Base-by-base conservation (phyloP, 2,113 vertebrate genomes). In the Labrus mixtus region DNA sequence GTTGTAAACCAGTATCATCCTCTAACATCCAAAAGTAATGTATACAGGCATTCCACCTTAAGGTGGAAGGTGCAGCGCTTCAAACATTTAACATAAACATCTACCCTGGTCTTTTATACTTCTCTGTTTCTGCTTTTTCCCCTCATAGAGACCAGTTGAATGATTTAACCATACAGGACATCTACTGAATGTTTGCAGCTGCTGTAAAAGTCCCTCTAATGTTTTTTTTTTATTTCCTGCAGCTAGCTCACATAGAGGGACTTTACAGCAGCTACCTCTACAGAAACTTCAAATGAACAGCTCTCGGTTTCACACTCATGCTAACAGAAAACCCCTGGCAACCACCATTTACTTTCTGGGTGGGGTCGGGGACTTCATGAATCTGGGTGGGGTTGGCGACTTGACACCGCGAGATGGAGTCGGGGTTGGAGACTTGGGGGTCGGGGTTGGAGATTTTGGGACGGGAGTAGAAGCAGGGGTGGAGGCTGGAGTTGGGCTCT, bases 321-420 rank as follows among this genome's bases (percentile, higher is more conserved):
- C 82, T 61, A 29, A 41, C 36, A 22, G 70, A 29, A 8, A 72
- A 25, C 60, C 67, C 61, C 69, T 41, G 29, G 29, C 41, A 19
- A 3, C 75, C 68, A 6, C 50, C 25, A 13, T 82, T 81, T 92
- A 94, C 85, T 94, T 93, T 50, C 84, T 90, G 33, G 92, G 91
- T 8, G 63, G 62, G 45, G 62, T 65, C 2, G 91, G 92, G 25
- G 91, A 91, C 77, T 91, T 93, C 46, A 79, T 63, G 66, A 66
- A 73, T 48, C 76, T 63, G 53, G 73, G 60, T 0, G 86, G 77
- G n/a, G 83, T 76, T 5, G 88, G 88, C 13, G 85, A 87, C 61
- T 87, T 89, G 2, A 39, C 51, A 12, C 63, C 37, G 8, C 77
- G 83, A 3, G 73, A 20, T 6, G 82, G 62, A 41, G 39, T 39